Evolutionary conservation across 2,888 invertebrate genomes (phyloP).

Genomic region (Drosophila acutilabella): DNA sequence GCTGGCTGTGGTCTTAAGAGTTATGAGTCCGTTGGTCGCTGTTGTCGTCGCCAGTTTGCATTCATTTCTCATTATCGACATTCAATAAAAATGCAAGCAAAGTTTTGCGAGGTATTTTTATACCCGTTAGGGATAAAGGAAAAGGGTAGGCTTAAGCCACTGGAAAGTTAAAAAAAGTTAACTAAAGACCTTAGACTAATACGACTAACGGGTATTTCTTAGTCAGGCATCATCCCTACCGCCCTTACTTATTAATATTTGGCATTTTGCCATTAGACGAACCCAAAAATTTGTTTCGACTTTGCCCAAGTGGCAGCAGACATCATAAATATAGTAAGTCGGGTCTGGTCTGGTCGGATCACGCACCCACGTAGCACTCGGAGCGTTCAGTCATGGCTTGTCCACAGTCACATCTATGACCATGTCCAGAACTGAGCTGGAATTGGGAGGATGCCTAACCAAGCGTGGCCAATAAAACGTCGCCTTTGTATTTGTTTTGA

Average conservation of each 20-base stretch:
- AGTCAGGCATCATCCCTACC: background rate
- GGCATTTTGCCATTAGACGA: constrained; percentile 70
- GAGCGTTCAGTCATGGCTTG: constrained; percentile 41
- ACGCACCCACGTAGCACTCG: constrained; percentile 56
- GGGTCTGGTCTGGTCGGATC: constrained; percentile 20
- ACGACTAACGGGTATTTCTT: background rate
- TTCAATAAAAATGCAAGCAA: constrained; percentile 71
- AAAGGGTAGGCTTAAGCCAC: too few species aligned
- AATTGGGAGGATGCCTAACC: constrained; percentile 55
- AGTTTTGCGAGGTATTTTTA: constrained; percentile 43
- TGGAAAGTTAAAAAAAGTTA: too few species aligned
- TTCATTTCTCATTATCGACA: constrained; percentile 78
- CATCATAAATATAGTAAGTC: constrained; percentile 68
- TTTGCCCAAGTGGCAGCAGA: constrained; percentile 71
- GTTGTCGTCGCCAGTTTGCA: constrained; percentile 59
- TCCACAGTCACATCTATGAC: constrained; percentile 4
- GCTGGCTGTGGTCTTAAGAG: constrained; percentile 25
- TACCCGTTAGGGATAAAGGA: background rate
- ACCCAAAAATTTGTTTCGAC: constrained; percentile 47
- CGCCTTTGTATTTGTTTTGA: constrained; percentile 76
- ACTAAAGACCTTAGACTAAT: too few species aligned
- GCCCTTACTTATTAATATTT: constrained; percentile 39
- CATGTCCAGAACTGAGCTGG: constrained; percentile 9
- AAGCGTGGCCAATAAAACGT: constrained; percentile 75
- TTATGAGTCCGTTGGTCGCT: constrained; percentile 41